Evolutionary conservation across 2,113 vertebrate species (phyloP).

Genomic region (Forbesichthys papilliferus): DNA sequence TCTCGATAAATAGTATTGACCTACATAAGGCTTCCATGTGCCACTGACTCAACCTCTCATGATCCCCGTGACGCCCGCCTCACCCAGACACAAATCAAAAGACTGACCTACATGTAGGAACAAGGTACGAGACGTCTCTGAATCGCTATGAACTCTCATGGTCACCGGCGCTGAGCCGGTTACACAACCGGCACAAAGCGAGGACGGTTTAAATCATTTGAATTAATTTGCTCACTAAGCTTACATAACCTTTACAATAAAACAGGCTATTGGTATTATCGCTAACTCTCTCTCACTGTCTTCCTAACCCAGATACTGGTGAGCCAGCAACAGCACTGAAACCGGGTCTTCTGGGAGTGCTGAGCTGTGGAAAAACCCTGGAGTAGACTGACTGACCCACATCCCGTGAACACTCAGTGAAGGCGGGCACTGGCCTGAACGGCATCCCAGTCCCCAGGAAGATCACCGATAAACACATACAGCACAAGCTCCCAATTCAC

Average conservation of each 20-base stretch:
- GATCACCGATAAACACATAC: constrained; percentile 20
- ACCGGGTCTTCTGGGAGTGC: constrained; percentile 47
- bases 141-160: background rate
- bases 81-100: background rate
- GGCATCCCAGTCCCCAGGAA: constrained; percentile 32
- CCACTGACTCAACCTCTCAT: background rate
- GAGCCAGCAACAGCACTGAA: constrained; percentile 38
- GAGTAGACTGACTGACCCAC: constrained; percentile 65
- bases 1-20: constrained; percentile 18
- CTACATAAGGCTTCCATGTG: constrained; percentile 22
- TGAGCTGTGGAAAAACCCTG: constrained; percentile 24
- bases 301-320: constrained; percentile 51
- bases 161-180: constrained; percentile 3
- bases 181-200: background rate
- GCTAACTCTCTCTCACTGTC: constrained; percentile 22
- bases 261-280: background rate
- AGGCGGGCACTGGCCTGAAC: constrained; percentile 30
- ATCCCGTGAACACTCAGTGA: constrained; percentile 44
- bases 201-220: background rate
- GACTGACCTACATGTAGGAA: no score
- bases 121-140: background rate
- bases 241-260: no score
- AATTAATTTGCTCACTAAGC: background rate
- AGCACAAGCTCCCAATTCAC: constrained; percentile 38
- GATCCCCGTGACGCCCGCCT: background rate